These are phyloP conservation scores for Pediacus dermestoides DNA, from an alignment of 2,888 invertebrate species.

Conservation along the genomic window DNA sequence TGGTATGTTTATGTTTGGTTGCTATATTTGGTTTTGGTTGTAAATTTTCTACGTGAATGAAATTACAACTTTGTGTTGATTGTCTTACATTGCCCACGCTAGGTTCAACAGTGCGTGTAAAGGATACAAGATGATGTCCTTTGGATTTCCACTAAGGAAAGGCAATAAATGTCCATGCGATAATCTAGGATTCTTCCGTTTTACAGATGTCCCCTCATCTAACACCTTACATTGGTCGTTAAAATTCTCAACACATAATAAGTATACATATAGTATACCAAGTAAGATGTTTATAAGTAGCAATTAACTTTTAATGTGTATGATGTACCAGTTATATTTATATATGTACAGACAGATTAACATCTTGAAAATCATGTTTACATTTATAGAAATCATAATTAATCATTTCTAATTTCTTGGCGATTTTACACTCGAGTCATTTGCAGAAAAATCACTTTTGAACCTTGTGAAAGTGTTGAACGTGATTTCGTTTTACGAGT, in stretches of 20 bases:
- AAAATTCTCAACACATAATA: no score
- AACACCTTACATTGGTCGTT: no score
- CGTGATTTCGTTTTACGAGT: no score
- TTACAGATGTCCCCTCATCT: no score
- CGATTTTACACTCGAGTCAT: no score
- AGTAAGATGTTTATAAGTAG: conserved; percentile 5
- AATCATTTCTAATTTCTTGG: no score
- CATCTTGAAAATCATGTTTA: conserved; percentile 3
- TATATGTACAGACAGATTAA: conserved; percentile 5
- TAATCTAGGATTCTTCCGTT: no score
- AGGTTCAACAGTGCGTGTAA: conserved; percentile 8
- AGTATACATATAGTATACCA: not conserved
- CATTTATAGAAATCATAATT: conserved; percentile 7
- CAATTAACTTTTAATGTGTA: conserved; percentile 4
- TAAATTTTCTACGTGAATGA: conserved; percentile 29
- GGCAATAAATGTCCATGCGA: conserved; percentile 7
- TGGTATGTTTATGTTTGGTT: conserved; percentile 26
- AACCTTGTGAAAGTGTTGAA: no score
- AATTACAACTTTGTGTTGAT: conserved; percentile 22
- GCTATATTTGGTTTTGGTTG: conserved; percentile 36
- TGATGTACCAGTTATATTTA: conserved; percentile 3
- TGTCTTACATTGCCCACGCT: conserved; percentile 18
- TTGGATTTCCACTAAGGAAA: conserved; percentile 1
- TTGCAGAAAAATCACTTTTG: no score
- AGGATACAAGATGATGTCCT: conserved; percentile 1